Base-by-base conservation (phyloP, 2,113 vertebrate species). In the Rhynchomys soricoides region DNA sequence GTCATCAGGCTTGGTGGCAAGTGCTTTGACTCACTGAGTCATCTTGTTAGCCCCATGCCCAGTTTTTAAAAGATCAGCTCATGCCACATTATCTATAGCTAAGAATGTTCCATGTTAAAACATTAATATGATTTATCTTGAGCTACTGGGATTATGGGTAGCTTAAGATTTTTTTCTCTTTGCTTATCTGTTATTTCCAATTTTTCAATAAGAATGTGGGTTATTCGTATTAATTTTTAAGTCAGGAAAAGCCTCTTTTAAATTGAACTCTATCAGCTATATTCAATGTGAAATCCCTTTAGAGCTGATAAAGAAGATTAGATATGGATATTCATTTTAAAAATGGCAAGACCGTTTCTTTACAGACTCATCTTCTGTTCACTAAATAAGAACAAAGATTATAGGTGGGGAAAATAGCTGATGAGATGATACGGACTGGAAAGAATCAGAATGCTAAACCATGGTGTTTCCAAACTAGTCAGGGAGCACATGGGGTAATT, bases 131-230 rank as follows among this genome's bases (percentile, higher is more conserved):
- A 11, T 17, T 95, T 92, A 95, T 93, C 92, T 92, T 45, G 26
- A 75, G 70, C 55, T 43, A 31, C 1, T 95, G 40, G 74, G 89
- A 96, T 87, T 93, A 93, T 17, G 52, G 50, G 3, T 86, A 81
- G 89, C 50, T 95, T 90, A 75, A 92, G 57, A 17, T 2, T 79
- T 57, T 83, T 78, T 95, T 55, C 40, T 94, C 55, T 96, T 95
- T 94, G 50, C 88, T 95, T 97, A 96, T 92, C 97, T 95, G 45
- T 73, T 92, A 86, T 88, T 95, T 97, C 68, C 89, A 83, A 79
- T 93, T 95, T 94, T 59, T 86, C 62, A 59, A 24, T 77, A 89
- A 96, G 75, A 89, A 83, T 24, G 4, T 90, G 82, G 91, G 95
- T 96, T 94, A 93, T 85, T 93, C 78, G 8, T 70, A 95, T 82